Evolutionary conservation across 1,140 invertebrate genomes (phyloP).

Genomic region (Eueides isabella): DNA sequence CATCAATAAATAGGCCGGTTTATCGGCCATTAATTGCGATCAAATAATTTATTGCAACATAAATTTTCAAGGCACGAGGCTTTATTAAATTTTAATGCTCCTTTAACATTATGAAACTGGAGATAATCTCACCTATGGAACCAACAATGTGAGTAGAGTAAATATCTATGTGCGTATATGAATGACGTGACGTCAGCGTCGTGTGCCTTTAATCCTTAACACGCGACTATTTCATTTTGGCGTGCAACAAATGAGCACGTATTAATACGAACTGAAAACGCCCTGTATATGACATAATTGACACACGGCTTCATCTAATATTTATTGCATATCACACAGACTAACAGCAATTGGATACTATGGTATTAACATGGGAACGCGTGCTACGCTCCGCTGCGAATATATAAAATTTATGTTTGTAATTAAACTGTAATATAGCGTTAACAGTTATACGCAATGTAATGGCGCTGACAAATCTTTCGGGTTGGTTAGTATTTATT

Average conservation of each 20-base stretch:
- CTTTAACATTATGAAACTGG: slow-evolving; percentile 39
- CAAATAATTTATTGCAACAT: slow-evolving; percentile 43
- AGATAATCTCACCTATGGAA: slow-evolving; percentile 35
- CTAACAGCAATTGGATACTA: slow-evolving; percentile 71
- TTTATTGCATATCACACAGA: slow-evolving; percentile 72
- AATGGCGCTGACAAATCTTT: slow-evolving; percentile 38
- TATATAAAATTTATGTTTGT: slow-evolving; percentile 55
- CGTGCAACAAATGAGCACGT: slow-evolving; percentile 72
- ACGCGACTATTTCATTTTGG: slow-evolving; percentile 73
- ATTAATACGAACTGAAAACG: slow-evolving; percentile 64
- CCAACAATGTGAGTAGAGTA: slow-evolving; percentile 22
- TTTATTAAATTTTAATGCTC: slow-evolving; percentile 54
- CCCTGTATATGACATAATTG: slow-evolving; percentile 64
- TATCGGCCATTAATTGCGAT: slow-evolving; percentile 40
- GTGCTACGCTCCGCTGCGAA: slow-evolving; percentile 28
- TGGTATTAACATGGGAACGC: slow-evolving; percentile 61
- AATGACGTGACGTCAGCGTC: slow-evolving; percentile 45
- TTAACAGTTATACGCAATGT: slow-evolving; percentile 34
- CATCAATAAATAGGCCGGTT: slow-evolving; percentile 26
- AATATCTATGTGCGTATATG: too few species aligned
- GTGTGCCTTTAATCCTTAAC: slow-evolving; percentile 65
- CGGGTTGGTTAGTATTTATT: slow-evolving; percentile 38
- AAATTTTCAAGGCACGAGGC: slow-evolving; percentile 39
- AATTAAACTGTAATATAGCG: slow-evolving; percentile 49
- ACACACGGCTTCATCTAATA: slow-evolving; percentile 74